Base-by-base conservation (phyloP, 2,113 vertebrate species). In the Bombycilla garrulus region DNA sequence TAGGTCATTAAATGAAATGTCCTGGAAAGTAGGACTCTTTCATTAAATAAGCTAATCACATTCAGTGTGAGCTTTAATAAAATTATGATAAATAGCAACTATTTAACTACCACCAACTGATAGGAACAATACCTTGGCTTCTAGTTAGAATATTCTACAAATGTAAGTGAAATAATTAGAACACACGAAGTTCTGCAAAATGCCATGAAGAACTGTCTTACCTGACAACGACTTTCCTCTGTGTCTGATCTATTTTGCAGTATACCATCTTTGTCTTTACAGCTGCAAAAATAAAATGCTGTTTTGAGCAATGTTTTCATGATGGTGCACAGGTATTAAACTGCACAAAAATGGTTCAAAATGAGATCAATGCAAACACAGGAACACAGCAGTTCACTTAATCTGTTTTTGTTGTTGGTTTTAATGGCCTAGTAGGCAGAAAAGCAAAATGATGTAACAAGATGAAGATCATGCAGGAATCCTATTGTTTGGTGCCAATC, bases 251-350 rank as follows among this genome's bases (percentile, higher is more conserved):
- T 87, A 99, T 99, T 98, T 99, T 99, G 98, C 99, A 99, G 97
- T 99, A 99, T 29, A 99, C 99, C 99, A 99, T 99, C 98, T 99
- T 99, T 94, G 99, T 99, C 96, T 99, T 98, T 87, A 99, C 99
- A 82, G 99, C 99, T 99, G 91, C 86, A 98, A 98, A 83, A 92
- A 70, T 78, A 20, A 86, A 91, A 82, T 24, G 29, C 26, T 84
- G 38, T 81, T 86, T 92, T 73, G 54, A 89, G 71, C 36, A 90
- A 60, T 53, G 45, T 86, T 70, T 83, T 83, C 54, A 94, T 74
- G 45, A n/a, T 11, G 54, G 8, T 42, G 42, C 64, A 79, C 48
- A 85, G 62, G 71, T 60, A 78, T 61, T 72, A 84, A 92, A 78
- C 66, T 35, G 44, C 74, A 64, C 28, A 64, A 88, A 77, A 86